A percentile compares a stretch with the other conserved stretches of the same genome.
phyloP scores from a whole-genome alignment of 1,140 invertebrate genomes.

The Oryctes rhinoceros region DNA sequence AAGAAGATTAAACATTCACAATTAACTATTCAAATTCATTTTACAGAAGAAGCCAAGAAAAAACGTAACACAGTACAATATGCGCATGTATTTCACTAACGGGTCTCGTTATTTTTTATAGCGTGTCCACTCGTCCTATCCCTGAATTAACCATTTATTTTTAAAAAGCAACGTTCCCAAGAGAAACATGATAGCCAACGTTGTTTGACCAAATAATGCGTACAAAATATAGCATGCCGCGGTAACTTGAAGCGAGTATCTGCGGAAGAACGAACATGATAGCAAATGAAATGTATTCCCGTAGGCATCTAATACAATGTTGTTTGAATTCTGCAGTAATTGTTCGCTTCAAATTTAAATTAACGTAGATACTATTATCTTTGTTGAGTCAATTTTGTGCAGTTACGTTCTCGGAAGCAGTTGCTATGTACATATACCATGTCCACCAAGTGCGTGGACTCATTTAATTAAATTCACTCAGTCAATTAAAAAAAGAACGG shows the following conservation, averaged over 20 bases:
- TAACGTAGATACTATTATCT: too few relatives aligned
- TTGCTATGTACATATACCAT: too few relatives aligned
- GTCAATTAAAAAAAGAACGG: too few relatives aligned
- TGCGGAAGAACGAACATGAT: neutral
- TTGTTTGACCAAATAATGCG: neutral
- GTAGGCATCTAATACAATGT: too few relatives aligned
- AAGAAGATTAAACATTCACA: too few relatives aligned
- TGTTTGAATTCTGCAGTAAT: too few relatives aligned
- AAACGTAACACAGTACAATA: neutral
- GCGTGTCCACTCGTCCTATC: neutral
- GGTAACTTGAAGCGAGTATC: neutral
- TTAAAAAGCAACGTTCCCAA: neutral
- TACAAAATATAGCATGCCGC: neutral
- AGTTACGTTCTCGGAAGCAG: too few relatives aligned
- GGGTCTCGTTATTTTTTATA: neutral
- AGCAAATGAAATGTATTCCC: neutral
- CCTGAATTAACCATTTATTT: constrained; percentile 4
- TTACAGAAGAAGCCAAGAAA: neutral
- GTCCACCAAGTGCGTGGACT: too few relatives aligned
- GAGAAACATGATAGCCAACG: neutral
- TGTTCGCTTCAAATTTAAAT: too few relatives aligned
- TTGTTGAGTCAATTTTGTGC: too few relatives aligned
- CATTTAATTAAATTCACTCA: too few relatives aligned
- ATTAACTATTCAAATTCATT: neutral
- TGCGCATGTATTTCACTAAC: neutral